phyloP scores from a whole-genome alignment of 2,797 vertebrate genomes.

The Rhincodon typus region DNA sequence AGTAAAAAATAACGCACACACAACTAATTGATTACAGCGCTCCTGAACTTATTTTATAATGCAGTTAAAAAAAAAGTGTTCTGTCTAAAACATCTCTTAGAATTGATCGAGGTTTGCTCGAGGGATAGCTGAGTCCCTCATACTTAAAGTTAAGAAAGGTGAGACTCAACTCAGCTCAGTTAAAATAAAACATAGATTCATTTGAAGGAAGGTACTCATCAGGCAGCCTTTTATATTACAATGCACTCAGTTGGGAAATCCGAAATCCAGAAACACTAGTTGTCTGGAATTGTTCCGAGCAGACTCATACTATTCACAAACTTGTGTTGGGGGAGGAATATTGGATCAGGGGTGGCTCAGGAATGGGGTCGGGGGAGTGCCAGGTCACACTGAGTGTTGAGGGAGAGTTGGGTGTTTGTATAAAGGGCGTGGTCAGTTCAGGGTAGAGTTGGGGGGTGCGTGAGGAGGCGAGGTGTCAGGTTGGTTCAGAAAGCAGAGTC shows the following conservation, averaged over 20 bases:
- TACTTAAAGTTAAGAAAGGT: background rate
- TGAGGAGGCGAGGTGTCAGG: too few species aligned
- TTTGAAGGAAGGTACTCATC: background rate
- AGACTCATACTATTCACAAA: background rate
- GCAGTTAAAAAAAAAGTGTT: background rate
- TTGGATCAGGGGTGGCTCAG: too few species aligned
- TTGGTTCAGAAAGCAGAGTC: too few species aligned
- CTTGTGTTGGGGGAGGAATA: background rate
- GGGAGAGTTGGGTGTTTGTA: too few species aligned
- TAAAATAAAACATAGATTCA: background rate
- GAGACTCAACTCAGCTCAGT: background rate
- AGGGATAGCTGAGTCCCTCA: background rate
- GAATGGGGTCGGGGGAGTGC: too few species aligned
- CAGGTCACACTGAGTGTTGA: too few species aligned
- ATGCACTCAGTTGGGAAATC: background rate
- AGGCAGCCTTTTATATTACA: background rate
- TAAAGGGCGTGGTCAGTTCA: too few species aligned
- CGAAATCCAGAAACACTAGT: background rate
- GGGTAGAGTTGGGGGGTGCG: too few species aligned
- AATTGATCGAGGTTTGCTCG: conserved; percentile 9
- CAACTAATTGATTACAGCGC: background rate
- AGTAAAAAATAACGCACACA: background rate
- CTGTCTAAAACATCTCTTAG: conserved; percentile 9
- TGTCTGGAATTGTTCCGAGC: background rate
- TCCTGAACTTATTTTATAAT: conserved; percentile 9